These are phyloP conservation scores for Nebria salina DNA, from an alignment of 2,888 invertebrate genomes.

Conservation along the genomic window DNA sequence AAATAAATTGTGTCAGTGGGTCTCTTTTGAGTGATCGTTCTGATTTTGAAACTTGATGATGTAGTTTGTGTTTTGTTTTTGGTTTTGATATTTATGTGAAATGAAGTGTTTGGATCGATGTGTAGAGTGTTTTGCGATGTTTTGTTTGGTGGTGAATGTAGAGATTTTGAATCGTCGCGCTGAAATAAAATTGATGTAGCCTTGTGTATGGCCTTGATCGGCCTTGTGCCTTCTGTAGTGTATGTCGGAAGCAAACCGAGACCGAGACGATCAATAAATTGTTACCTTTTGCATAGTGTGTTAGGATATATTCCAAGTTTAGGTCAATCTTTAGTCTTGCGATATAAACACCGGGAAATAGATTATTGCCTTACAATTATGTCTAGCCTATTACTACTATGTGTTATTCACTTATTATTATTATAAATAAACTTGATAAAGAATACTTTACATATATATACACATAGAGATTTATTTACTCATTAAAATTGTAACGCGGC, in stretches of 20 bases:
- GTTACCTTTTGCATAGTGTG: conserved; percentile 1
- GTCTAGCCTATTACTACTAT: neutral
- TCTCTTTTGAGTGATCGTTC: no score
- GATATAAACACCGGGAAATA: neutral
- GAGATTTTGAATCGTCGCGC: neutral
- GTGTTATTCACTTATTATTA: neutral
- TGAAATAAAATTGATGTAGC: conserved; percentile 12
- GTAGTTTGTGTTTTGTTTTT: no score
- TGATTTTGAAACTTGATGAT: no score
- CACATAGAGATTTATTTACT: neutral
- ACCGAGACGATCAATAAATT: neutral
- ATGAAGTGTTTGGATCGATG: neutral
- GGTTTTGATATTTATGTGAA: no score
- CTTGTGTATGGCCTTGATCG: conserved; percentile 45
- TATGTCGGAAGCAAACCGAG: neutral
- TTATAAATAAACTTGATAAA: neutral
- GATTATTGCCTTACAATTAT: neutral
- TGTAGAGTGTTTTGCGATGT: neutral
- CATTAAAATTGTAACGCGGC: neutral
- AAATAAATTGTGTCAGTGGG: no score
- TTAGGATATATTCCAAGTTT: neutral
- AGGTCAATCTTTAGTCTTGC: neutral
- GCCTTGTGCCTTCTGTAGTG: conserved; percentile 37
- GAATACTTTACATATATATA: neutral
- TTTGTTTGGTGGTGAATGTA: neutral